Evolutionary conservation across 1,140 invertebrate genomes (phyloP).

Genomic region (Neotoxoptera formosana): DNA sequence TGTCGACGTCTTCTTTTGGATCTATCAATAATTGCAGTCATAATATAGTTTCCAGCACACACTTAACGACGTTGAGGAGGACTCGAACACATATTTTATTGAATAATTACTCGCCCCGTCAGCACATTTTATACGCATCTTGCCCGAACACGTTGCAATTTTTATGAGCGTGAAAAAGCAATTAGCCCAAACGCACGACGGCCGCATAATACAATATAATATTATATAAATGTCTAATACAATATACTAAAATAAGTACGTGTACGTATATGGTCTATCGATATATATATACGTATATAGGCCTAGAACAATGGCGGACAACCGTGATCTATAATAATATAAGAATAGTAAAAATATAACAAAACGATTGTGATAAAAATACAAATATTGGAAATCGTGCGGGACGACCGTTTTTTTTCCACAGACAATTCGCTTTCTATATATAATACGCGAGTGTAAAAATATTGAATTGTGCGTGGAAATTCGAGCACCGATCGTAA

Average conservation of each 20-base stretch:
- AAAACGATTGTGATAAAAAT: not conserved
- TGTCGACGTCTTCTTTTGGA: too few relatives aligned
- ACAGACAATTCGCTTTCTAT: not conserved
- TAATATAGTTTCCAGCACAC: not conserved
- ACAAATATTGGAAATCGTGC: slow-evolving; percentile 25
- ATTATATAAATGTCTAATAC: not conserved
- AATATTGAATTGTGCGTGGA: not conserved
- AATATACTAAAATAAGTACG: not conserved
- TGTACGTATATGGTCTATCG: not conserved
- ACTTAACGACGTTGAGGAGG: not conserved
- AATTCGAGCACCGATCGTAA: not conserved
- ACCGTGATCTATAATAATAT: not conserved
- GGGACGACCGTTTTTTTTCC: not conserved
- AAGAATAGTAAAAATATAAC: not conserved
- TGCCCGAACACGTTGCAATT: not conserved
- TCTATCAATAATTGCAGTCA: too few relatives aligned
- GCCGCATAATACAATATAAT: not conserved
- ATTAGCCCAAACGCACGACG: not conserved
- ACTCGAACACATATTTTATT: not conserved
- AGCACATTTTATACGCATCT: not conserved
- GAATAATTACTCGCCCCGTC: not conserved
- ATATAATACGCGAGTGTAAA: not conserved
- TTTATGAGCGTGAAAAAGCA: not conserved
- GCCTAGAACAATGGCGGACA: slow-evolving; percentile 18
- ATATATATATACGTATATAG: not conserved